A percentile compares a stretch with the other conserved stretches of the same genome.
These are phyloP conservation scores for Amiota mariae DNA, from an alignment of 2,888 invertebrate genomes.

Conservation along the genomic window DNA sequence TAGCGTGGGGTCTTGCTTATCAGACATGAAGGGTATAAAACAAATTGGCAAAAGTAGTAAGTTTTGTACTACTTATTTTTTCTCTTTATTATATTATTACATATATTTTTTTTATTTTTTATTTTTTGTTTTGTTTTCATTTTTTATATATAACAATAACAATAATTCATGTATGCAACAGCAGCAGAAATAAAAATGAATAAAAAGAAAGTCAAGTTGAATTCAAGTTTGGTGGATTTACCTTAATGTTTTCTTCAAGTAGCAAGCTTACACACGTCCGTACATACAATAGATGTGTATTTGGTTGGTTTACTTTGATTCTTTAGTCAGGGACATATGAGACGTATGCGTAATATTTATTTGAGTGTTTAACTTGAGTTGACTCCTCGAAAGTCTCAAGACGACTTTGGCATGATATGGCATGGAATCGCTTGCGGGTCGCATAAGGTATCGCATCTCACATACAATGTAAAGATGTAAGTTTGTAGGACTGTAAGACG, in stretches of 20 bases:
- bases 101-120: no score
- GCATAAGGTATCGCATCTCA: neutral
- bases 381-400: neutral
- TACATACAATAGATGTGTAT: neutral
- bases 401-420: neutral
- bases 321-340: neutral
- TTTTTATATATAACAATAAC: no score
- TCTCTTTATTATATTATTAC: no score
- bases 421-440: neutral
- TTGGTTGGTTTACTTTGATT: no score
- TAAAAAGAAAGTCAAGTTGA: neutral
- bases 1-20: no score
- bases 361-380: constrained; percentile 2
- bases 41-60: no score
- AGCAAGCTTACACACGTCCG: neutral
- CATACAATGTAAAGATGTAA: neutral
- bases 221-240: no score
- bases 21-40: no score
- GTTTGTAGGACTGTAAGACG: no score
- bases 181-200: neutral
- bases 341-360: constrained; percentile 17
- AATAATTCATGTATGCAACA: constrained; percentile 3
- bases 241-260: no score
- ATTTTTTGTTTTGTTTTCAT: no score
- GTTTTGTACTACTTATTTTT: no score